A percentile compares a stretch with the other conserved stretches of the same genome.
phyloP scores from a whole-genome alignment of 2,113 vertebrate genomes.

The Phaethon lepturus region DNA sequence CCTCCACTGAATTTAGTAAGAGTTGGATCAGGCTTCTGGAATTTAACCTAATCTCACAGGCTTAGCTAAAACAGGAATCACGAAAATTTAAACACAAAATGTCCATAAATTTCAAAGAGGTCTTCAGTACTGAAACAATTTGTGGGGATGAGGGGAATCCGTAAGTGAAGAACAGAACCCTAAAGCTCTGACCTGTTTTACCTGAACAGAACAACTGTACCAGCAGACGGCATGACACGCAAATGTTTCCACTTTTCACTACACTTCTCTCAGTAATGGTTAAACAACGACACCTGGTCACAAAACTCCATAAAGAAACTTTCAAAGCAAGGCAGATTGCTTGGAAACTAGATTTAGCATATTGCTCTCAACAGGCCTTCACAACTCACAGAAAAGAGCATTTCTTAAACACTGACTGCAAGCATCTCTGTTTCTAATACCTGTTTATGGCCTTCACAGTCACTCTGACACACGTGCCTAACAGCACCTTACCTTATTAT shows the following conservation, averaged over 20 bases:
- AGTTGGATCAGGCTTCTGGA: background rate
- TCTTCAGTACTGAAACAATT: background rate
- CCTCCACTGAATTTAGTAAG: background rate
- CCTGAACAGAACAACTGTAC: background rate
- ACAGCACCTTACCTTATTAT: background rate
- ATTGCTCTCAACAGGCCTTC: background rate
- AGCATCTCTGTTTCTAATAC: background rate
- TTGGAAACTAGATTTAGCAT: background rate
- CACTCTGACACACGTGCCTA: background rate
- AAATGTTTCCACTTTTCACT: background rate
- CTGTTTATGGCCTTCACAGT: background rate
- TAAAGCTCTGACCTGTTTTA: background rate
- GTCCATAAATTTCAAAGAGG: background rate
- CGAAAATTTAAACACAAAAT: background rate
- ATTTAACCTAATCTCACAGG: background rate
- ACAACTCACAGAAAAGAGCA: background rate
- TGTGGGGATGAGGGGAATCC: background rate
- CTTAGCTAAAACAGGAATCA: background rate
- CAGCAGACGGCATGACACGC: background rate
- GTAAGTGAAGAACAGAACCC: background rate
- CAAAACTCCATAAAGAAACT: background rate
- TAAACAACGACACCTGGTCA: background rate
- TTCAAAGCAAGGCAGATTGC: background rate
- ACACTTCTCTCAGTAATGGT: background rate
- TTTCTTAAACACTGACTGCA: background rate